phyloP scores from a whole-genome alignment of 2,888 invertebrate genomes.

The Stramonita haemastoma region DNA sequence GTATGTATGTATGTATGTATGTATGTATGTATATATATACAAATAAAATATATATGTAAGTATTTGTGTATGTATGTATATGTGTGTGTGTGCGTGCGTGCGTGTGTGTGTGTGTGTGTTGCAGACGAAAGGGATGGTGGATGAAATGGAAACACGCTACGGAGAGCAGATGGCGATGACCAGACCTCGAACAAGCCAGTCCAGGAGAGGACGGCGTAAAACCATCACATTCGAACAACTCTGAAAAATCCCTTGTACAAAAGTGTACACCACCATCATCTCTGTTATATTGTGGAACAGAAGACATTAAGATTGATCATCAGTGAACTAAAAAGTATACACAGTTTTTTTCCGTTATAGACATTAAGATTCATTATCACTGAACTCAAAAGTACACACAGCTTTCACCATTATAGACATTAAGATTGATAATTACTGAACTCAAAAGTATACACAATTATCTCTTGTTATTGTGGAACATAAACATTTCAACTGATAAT shows the following conservation, averaged over 20 bases:
- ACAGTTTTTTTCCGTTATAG: background rate
- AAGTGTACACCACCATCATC: background rate
- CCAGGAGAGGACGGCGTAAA: slow-evolving; percentile 36
- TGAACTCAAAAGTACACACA: background rate
- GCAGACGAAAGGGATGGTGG: slow-evolving; percentile 53
- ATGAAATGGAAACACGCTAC: slow-evolving; percentile 48
- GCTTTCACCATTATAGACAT: background rate
- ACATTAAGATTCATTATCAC: background rate
- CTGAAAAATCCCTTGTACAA: background rate
- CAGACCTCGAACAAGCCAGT: slow-evolving; percentile 48
- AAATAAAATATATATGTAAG: too few species aligned
- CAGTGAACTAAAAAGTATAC: background rate
- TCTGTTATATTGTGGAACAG: background rate
- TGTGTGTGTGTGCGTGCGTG: too few species aligned
- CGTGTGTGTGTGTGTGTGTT: background rate
- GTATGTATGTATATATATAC: too few species aligned
- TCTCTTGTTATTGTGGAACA: too few species aligned
- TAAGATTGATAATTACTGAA: too few species aligned
- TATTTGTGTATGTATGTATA: too few species aligned
- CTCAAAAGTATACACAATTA: too few species aligned
- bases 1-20: background rate
- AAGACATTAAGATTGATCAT: background rate
- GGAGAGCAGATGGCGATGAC: slow-evolving; percentile 45
- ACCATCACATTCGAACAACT: background rate
- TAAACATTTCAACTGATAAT: too few species aligned